phyloP scores from a whole-genome alignment of 2,113 vertebrate species.

The Macquaria australasica region DNA sequence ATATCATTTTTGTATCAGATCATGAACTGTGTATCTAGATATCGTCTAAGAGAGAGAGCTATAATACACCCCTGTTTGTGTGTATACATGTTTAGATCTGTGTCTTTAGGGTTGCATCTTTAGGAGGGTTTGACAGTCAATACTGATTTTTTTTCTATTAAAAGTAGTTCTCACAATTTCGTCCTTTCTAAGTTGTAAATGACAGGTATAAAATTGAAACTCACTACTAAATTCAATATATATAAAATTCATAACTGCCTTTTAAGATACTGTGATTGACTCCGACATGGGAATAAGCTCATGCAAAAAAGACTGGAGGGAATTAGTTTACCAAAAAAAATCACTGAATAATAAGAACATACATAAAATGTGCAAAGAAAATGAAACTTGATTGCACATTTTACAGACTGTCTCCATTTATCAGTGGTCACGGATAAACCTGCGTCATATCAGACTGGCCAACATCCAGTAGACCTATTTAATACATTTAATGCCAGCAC shows the following conservation, averaged over 20 bases:
- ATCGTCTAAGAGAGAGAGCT: background rate
- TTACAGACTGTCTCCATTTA: constrained; percentile 36
- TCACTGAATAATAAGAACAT: background rate
- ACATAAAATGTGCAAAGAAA: constrained; percentile 30
- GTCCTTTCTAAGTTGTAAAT: background rate
- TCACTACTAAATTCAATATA: background rate
- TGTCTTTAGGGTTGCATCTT: background rate
- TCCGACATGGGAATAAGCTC: background rate
- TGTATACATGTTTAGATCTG: background rate
- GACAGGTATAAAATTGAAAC: background rate
- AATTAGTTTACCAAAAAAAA: background rate
- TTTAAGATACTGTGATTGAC: background rate
- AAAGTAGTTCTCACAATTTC: background rate
- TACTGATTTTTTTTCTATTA: background rate
- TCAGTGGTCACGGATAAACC: constrained; percentile 1
- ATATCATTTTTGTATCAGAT: background rate
- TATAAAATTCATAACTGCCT: background rate
- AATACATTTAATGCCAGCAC: constrained; percentile 16
- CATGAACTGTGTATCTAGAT: background rate
- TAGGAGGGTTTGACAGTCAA: background rate
- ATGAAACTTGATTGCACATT: constrained; percentile 41
- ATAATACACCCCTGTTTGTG: background rate
- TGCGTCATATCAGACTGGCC: constrained; percentile 10
- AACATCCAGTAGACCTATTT: constrained; percentile 15
- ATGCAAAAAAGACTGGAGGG: background rate